Base-by-base conservation (phyloP, 2,888 invertebrate genomes). In the Euclidia mi region DNA sequence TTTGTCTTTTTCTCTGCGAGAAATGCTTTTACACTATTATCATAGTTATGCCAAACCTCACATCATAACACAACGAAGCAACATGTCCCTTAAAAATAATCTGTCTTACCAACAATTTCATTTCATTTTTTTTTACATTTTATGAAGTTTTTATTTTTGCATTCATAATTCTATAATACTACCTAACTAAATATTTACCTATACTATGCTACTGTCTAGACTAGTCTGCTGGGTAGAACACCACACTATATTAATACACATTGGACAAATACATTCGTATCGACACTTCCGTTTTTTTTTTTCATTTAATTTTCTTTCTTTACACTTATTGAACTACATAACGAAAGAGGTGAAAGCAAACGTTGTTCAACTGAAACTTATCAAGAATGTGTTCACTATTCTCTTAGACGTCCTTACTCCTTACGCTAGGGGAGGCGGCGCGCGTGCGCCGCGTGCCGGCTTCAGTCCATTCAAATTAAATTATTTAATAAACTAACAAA, bases 21-120 rank as follows among this genome's bases (percentile, higher is more conserved):
- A 92, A 91, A 87, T 85, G 89, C 86, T 85, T 85, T 86, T 77
- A 83, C 87, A 90, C 89, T 89, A 91, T 92, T 92, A 94, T 85
- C 88, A 93, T 94, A 94, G 94, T 94, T 94, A 94, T 93, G 94
- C 94, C 94, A 92, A 94, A 95, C 90, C 88, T 80, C 90, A 90
- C 89, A 85, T 82, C 90, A 88, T 91, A 94, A 94, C 92, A 91
- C 90, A 94, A 94, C 92, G 91, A 94, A 94, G 95, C 94, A 92
- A 94, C 94, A 94, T 93, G 92, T 93, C 88, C 94, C 93, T 94
- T 95, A 95, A 95, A 95, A 95, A 95, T 95, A 95, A 92, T 95
- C 95, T 95, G 94, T 95, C 95, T 95, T 95, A 95, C 92, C 93
- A 94, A 95, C 95, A 95, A 95, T 95, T 95, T 95, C 94, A 94